Evolutionary conservation across 2,888 invertebrate species (phyloP).

Genomic region (Drosophila nigritarsus): DNA sequence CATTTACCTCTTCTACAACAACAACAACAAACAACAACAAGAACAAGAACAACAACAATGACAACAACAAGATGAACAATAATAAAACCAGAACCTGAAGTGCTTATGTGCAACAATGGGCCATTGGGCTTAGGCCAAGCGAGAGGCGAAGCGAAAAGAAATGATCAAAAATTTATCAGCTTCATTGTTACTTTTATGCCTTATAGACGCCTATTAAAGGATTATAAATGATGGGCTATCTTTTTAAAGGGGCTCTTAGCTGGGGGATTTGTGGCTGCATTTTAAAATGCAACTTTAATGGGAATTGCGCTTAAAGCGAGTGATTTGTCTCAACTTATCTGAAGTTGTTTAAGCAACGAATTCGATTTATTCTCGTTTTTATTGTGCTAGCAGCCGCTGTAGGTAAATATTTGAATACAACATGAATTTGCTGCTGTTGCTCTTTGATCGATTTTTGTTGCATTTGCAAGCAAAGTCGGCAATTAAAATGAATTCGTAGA

Average conservation of each 20-base stretch:
- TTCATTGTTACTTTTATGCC: constrained; percentile 54
- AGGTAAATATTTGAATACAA: neutral
- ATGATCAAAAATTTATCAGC: constrained; percentile 59
- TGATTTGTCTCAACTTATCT: neutral
- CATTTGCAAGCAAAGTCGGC: constrained; percentile 7
- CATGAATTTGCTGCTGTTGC: constrained; percentile 2
- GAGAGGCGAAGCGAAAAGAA: constrained; percentile 23
- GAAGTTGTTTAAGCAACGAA: neutral
- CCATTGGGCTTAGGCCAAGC: constrained; percentile 21
- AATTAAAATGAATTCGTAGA: constrained; percentile 34
- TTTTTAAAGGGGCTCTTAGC: constrained; percentile 36
- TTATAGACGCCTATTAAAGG: constrained; percentile 74
- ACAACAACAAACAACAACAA: neutral
- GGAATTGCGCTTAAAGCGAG: constrained; percentile 29
- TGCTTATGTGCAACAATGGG: constrained; percentile 50
- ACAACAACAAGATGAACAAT: neutral
- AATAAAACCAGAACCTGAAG: constrained; percentile 10
- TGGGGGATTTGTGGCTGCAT: constrained; percentile 24
- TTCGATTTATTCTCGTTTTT: neutral
- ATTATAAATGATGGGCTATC: constrained; percentile 67
- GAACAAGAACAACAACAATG: neutral
- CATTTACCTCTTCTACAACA: constrained; percentile 22
- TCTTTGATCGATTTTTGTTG: neutral
- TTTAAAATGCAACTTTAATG: constrained; percentile 33
- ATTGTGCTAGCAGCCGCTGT: neutral